phyloP scores from a whole-genome alignment of 2,888 invertebrate genomes.

The Eupithecia centaureata region DNA sequence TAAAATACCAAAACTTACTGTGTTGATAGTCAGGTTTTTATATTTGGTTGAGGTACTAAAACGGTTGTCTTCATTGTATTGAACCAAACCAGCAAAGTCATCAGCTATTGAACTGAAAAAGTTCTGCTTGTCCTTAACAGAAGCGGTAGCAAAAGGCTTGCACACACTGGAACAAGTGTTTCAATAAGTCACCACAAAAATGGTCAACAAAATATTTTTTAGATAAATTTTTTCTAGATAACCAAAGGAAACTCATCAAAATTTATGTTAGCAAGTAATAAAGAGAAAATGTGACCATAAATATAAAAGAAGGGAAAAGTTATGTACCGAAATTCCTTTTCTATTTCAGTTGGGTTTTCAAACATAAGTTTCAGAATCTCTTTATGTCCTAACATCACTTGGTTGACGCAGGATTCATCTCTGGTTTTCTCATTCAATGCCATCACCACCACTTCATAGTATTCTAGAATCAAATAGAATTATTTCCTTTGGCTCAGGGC shows the following conservation, averaged over 20 bases:
- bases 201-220: not conserved
- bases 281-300: not conserved
- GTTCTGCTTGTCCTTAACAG: conserved; percentile 89
- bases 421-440: conserved; percentile 86
- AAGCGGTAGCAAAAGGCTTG: conserved; percentile 86
- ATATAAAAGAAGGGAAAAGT: not conserved
- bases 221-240: no score
- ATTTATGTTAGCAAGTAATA: not conserved
- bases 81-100: conserved; percentile 95
- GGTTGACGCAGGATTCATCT: conserved; percentile 87
- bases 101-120: conserved; percentile 92
- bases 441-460: conserved; percentile 91
- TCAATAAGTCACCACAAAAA: not conserved
- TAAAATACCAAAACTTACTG: conserved; percentile 63
- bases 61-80: conserved; percentile 97
- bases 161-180: conserved; percentile 86
- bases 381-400: conserved; percentile 86
- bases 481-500: not conserved
- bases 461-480: conserved; percentile 82
- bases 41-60: conserved; percentile 84
- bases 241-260: not conserved
- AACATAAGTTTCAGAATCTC: conserved; percentile 87
- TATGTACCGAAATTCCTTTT: conserved; percentile 85
- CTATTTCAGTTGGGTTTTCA: conserved; percentile 78
- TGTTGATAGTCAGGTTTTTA: conserved; percentile 90